A percentile compares a stretch with the other conserved stretches of the same genome.
phyloP scores from a whole-genome alignment of 2,888 invertebrate genomes.

The Adelphocoris suturalis region DNA sequence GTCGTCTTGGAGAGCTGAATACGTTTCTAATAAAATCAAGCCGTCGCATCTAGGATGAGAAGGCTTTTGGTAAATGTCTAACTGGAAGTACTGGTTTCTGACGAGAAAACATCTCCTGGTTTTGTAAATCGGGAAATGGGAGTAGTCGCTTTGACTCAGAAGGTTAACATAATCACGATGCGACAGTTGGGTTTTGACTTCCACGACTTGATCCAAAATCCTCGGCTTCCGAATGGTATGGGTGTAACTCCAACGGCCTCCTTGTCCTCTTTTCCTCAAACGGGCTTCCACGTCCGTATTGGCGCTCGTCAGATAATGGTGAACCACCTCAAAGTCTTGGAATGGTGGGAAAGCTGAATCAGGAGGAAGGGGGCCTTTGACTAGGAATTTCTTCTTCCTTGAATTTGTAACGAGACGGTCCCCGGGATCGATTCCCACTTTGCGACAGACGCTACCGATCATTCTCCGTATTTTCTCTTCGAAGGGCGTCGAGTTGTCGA shows the following conservation, averaged over 20 bases:
- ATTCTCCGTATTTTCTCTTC: slow-evolving; percentile 97
- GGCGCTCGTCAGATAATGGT: slow-evolving; percentile 96
- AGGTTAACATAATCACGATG: slow-evolving; percentile 95
- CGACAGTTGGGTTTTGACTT: slow-evolving; percentile 94
- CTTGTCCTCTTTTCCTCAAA: slow-evolving; percentile 95
- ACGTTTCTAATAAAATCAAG: slow-evolving; percentile 94
- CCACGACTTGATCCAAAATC: slow-evolving; percentile 95
- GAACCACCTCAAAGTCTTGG: slow-evolving; percentile 98
- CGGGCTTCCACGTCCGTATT: slow-evolving; percentile 93
- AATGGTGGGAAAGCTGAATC: slow-evolving; percentile 89
- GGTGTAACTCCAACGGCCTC: slow-evolving; percentile 92
- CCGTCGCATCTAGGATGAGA: slow-evolving; percentile 95
- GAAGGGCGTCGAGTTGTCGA: slow-evolving; percentile 98
- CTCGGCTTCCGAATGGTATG: slow-evolving; percentile 94
- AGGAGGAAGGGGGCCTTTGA: slow-evolving; percentile 85
- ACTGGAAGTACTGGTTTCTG: slow-evolving; percentile 98
- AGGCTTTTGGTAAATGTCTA: slow-evolving; percentile 96
- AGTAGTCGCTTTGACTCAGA: slow-evolving; percentile 93
- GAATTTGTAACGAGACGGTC: slow-evolving; percentile 95
- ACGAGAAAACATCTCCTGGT: slow-evolving; percentile 96
- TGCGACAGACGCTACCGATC: slow-evolving; percentile 91
- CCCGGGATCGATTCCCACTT: slow-evolving; percentile 95
- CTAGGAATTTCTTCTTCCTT: slow-evolving; percentile 96
- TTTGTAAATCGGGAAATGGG: slow-evolving; percentile 96
- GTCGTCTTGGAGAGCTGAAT: slow-evolving; percentile 88